phyloP scores from a whole-genome alignment of 2,888 invertebrate genomes.

The Caenorhabditis becei region DNA sequence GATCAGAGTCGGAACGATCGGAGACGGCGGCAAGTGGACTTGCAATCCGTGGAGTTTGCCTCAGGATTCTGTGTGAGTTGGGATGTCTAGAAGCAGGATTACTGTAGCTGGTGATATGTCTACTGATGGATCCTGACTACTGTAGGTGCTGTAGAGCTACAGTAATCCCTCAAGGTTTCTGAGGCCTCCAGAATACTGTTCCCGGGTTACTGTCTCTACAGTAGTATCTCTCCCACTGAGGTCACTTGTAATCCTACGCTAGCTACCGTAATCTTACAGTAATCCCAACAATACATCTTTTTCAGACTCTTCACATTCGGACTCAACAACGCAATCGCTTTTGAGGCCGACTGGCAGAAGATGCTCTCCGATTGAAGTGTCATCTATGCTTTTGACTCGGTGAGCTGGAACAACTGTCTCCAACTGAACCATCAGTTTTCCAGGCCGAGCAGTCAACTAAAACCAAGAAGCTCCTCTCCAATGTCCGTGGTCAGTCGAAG shows the following conservation, averaged over 20 bases:
- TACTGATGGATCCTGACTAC: no score
- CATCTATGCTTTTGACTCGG: constrained; percentile 49
- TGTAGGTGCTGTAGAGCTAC: no score
- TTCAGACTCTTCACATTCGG: constrained; percentile 57
- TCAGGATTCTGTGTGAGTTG: constrained; percentile 44
- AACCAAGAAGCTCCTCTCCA: constrained; percentile 13
- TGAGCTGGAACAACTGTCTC: neutral
- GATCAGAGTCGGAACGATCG: constrained; percentile 54
- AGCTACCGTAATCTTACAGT: no score
- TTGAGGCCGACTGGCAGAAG: constrained; percentile 44
- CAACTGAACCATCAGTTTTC: neutral
- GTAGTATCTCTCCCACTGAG: no score
- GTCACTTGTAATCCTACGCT: no score
- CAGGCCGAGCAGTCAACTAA: constrained; percentile 33
- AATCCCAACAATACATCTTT: no score
- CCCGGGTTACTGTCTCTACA: no score
- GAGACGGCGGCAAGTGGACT: constrained; percentile 63
- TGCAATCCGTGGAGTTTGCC: constrained; percentile 64
- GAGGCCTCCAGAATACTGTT: no score
- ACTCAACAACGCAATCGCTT: constrained; percentile 47
- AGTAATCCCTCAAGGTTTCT: no score
- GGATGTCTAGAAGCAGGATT: no score
- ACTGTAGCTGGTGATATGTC: no score
- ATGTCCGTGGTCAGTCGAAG: constrained; percentile 35
- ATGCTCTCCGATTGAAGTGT: constrained; percentile 21